A percentile compares a stretch with the other conserved stretches of the same genome.
phyloP scores from a whole-genome alignment of 2,797 vertebrate species.

The Vespertilio murinus region DNA sequence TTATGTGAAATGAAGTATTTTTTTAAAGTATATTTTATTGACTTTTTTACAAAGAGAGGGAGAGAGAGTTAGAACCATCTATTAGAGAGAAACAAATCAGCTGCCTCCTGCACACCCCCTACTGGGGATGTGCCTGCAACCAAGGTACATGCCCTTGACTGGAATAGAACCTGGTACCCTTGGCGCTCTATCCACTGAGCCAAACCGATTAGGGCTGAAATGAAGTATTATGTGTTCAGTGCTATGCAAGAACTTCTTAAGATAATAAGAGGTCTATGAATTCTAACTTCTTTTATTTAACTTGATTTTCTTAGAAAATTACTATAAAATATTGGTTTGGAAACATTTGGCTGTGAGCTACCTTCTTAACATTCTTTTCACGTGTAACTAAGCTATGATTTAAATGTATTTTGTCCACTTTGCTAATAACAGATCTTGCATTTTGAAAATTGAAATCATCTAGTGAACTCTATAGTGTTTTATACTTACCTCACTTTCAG shows the following conservation, averaged over 20 bases:
- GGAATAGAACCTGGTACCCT: too few species aligned
- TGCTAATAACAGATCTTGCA: neutral
- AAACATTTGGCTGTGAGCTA: neutral
- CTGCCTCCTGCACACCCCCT: too few species aligned
- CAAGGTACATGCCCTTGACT: too few species aligned
- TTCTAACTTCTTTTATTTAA: constrained; percentile 17
- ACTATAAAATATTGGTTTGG: neutral
- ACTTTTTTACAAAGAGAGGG: too few species aligned
- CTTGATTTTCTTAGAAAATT: neutral
- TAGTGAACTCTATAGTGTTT: neutral
- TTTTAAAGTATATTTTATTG: too few species aligned
- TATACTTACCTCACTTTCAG: neutral
- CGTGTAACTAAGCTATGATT: neutral
- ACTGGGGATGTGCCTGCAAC: too few species aligned
- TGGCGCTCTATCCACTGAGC: too few species aligned
- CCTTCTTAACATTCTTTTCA: neutral
- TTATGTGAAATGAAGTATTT: neutral
- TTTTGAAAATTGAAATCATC: neutral
- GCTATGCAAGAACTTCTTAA: neutral
- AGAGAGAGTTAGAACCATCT: too few species aligned
- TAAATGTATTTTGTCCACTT: constrained; percentile 17
- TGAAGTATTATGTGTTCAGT: neutral
- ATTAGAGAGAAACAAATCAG: too few species aligned
- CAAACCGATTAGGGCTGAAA: neutral
- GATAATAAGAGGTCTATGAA: neutral